Evolutionary conservation across 1,140 invertebrate genomes (phyloP), one percentile per base, ranked within the genome.

Genomic region (Listronotus bonariensis): DNA sequence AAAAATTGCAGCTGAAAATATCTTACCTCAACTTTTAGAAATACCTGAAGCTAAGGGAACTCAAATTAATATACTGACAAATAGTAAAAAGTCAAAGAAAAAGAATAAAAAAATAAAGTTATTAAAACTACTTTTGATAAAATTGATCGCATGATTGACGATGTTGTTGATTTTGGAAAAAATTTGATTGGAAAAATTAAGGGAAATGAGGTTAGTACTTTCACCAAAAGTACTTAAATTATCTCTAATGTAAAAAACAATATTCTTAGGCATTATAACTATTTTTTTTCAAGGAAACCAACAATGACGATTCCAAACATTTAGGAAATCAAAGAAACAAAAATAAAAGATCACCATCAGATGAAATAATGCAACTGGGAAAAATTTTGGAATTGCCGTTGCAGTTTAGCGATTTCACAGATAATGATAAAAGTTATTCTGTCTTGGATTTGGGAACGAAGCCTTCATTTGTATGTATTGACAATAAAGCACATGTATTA

Each of bases 81-180:
- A 31, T 12, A 59, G 61, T 31, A 66, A 67, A 20, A 69, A 73
- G 42, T 66, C 63, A 15, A 70, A 68, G 12, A 69, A 68, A 12
- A 70, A 68, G 34, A 73, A 69, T 40, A 70, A 68, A 53, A 68
- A 14, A 70, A 65, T 20, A 75, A 74, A 67, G 36, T 71, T 8
- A 64, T 69, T 10, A 71, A 68, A 49, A 67, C 60, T 31, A 66
- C 65, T 11, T 61, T 73, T 14, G 70, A 69, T 49, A 70, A 68
- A 42, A 62, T 72, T 57, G 56, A 62, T 15, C 63, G 56, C 46
- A 55, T 62, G 56, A 14, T 71, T 46, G 56, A 62, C 41, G 67
- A 70, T 67, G 41, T 67, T n/a, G 45, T 69, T 26, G 67, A 59
- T 43, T 69, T 54, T 53, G 62, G 48, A 26, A 65, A 66, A 40